Base-by-base conservation (phyloP, 2,888 invertebrate species). In the Eristalinus aeneus region DNA sequence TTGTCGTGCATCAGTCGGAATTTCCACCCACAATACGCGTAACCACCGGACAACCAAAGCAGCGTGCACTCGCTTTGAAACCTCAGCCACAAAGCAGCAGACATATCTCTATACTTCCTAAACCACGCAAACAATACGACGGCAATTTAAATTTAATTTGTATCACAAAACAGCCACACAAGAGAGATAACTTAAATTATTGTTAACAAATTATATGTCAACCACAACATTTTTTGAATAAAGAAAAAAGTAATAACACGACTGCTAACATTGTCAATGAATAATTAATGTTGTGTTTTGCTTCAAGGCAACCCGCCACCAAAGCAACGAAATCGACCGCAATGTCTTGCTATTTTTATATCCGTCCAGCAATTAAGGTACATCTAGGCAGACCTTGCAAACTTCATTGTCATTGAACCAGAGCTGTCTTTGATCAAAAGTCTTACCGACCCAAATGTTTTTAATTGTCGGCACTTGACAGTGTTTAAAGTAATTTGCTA, bases 221-320 rank as follows among this genome's bases (percentile, higher is more conserved):
- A 34, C 56, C 23, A 76, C 8, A 54, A 63, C 36, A 54, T 63
- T 61, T 12, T 54, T 20, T 54, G 72, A 56, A n/a, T n/a, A n/a
- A n/a, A n/a, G n/a, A 39, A 67, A 76, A 56, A 53, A 78, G 16
- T 36, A 16, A 16, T 39, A 54, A 60, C 53, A 69, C 56, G 64
- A 31, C 1, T 3, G 63, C 20, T 46, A 22, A 63, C 56, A 31
- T 68, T 23, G 64, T 27, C 65, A 65, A 83, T 74, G 58, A 68
- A 83, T 83, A 74, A 83, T 78, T 64, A 60, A 78, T 65, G 53
- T 69, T 63, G 58, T 78, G 65, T 78, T 78, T n/a, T 16, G 16
- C 69, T 54, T 74, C 78, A 78, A 83, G 68, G 78, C 65, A 12
- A 36, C 10, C 34, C 27, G n/a, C 36, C 39, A 72, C 6, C 23